Base-by-base conservation (phyloP, 2,888 invertebrate genomes). In the Pyrrhia umbra region DNA sequence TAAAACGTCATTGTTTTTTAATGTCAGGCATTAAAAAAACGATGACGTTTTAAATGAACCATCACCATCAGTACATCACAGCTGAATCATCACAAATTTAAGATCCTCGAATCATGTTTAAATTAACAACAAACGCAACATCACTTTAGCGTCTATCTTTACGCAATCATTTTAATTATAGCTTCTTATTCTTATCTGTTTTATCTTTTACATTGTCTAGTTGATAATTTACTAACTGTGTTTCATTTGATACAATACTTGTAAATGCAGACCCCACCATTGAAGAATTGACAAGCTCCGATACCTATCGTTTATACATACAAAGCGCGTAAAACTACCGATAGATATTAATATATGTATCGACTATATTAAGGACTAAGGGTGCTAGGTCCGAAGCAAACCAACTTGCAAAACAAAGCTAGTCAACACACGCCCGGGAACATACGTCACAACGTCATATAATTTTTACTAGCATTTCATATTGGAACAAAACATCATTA, bases 311-410 rank as follows among this genome's bases (percentile, higher is more conserved):
- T 85, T 83, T 79, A 85, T 84, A 90, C 86, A 88, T 85, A 87
- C 85, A 90, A 90, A 90, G 91, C 90, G 87, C 86, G 82, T 87
- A 70, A 85, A 67, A 77, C 86, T 89, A 88, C 85, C 78, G 71
- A 79, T 76, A 72, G n/a, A 72, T 72, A 83, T 88, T 85, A 81
- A 86, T 85, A 86, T 86, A 84, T 80, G 74, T 85, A 80, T 75
- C 84, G 70, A 84, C 86, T 86, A 87, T 82, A 79, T 86, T 89
- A 87, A n/a, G 80, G 76, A 83, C 91, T 90, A 90, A 83, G 83
- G 78, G 90, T 90, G 90, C 89, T 88, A 87, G 83, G 75, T 78
- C 46, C 43, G 60, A 85, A 84, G 86, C 85, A 83, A 85, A 85
- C 74, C 73, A 88, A 87, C 75, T 81, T 34, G 74, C 77, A 47